Conservation (phyloP, 2,797 vertebrate species). For the Dromococcyx pavoninus region DNA sequence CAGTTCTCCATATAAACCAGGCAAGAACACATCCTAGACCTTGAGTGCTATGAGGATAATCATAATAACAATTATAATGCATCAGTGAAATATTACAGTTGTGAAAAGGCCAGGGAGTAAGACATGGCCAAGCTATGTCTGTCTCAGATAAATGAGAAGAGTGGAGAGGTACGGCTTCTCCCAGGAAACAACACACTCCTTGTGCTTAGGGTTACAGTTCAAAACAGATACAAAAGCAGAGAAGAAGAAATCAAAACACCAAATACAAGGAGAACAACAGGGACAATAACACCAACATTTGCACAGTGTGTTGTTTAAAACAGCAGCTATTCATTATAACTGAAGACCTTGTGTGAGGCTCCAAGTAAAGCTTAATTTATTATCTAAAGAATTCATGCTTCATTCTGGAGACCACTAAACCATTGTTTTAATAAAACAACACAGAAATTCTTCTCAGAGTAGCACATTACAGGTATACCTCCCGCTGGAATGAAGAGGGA, state of each 20-base stretch:
- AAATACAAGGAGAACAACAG: background rate
- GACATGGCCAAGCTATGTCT: background rate
- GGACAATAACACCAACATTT: background rate
- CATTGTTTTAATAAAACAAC: background rate
- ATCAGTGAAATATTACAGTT: background rate
- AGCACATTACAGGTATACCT: background rate
- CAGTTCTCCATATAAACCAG: background rate
- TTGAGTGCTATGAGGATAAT: background rate
- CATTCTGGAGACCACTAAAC: background rate
- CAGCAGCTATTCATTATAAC: background rate
- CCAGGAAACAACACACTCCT: background rate
- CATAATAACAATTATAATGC: background rate
- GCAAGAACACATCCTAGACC: background rate
- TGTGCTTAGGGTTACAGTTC: background rate
- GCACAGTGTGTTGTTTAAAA: background rate
- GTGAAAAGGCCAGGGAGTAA: background rate
- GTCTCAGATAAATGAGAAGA: background rate
- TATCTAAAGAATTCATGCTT: background rate
- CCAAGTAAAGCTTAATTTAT: background rate
- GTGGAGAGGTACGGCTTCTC: background rate
- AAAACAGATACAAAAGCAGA: background rate
- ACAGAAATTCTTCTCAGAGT: background rate
- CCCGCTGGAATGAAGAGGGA: constrained; percentile 26
- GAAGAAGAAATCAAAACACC: background rate
- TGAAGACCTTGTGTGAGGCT: background rate